phyloP scores from a whole-genome alignment of 1,140 invertebrate genomes.

The Macrocentrus cingulum region DNA sequence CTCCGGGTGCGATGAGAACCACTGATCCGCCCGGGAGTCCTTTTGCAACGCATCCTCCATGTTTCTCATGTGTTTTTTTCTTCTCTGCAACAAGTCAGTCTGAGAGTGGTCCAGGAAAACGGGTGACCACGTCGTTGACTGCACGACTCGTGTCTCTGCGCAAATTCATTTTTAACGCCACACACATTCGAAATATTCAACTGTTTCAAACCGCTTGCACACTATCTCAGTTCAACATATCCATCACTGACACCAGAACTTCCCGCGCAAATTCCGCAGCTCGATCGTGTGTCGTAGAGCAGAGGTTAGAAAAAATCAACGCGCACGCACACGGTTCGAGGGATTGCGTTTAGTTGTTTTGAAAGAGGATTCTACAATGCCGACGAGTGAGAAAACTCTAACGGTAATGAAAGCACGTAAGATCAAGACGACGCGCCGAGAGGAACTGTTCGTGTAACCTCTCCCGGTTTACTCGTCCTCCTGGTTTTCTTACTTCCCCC shows the following conservation, averaged over 20 bases:
- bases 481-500: conserved; percentile 16
- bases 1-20: conserved; percentile 37
- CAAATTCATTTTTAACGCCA: too few species aligned
- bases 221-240: too few species aligned
- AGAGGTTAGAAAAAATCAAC: too few species aligned
- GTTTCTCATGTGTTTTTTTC: neutral
- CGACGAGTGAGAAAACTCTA: neutral
- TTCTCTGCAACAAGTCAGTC: neutral
- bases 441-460: conserved; percentile 10
- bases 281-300: too few species aligned
- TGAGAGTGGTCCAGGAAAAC: conserved; percentile 1
- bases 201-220: too few species aligned
- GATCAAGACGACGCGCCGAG: conserved; percentile 16
- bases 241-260: too few species aligned
- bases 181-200: too few species aligned
- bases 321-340: neutral
- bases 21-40: conserved; percentile 41
- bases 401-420: conserved; percentile 19
- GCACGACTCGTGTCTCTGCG: too few species aligned
- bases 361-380: neutral
- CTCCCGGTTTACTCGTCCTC: conserved; percentile 1
- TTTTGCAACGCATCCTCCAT: conserved; percentile 45
- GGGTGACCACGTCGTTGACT: too few species aligned
- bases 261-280: too few species aligned
- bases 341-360: neutral